Evolutionary conservation across 2,113 vertebrate species (phyloP).

Genomic region (Dipodomys stephensi): DNA sequence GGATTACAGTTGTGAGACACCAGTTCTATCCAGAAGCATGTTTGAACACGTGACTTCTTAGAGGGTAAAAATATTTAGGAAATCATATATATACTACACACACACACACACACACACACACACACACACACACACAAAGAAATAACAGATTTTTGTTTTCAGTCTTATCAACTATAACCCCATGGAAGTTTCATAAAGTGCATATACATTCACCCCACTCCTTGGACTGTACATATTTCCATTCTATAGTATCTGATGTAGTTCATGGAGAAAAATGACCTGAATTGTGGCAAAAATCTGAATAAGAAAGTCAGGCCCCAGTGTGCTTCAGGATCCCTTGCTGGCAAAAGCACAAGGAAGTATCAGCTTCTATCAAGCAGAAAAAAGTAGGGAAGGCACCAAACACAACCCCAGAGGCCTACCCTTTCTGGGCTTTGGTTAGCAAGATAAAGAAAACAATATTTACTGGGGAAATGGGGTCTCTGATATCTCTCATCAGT

Average conservation of each 20-base stretch:
- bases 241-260: not conserved
- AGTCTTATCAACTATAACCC: not conserved
- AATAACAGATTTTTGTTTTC: not conserved
- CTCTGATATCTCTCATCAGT: too few relatives aligned
- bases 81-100: not conserved
- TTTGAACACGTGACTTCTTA: not conserved
- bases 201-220: not conserved
- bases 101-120: not conserved
- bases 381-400: not conserved
- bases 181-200: not conserved
- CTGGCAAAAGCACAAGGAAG: not conserved
- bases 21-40: not conserved
- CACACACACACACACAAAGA: not conserved
- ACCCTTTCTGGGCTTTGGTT: not conserved
- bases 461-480: not conserved
- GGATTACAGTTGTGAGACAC: too few relatives aligned
- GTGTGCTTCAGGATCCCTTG: too few relatives aligned
- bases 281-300: not conserved
- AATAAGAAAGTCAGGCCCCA: not conserved
- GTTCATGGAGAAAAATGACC: not conserved
- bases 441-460: not conserved
- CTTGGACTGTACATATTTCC: not conserved
- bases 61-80: not conserved
- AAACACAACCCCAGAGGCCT: rapidly evolving
- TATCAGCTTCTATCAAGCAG: not conserved